Evolutionary conservation across 2,888 invertebrate species (phyloP).

Genomic region (Drosophila borealis): DNA sequence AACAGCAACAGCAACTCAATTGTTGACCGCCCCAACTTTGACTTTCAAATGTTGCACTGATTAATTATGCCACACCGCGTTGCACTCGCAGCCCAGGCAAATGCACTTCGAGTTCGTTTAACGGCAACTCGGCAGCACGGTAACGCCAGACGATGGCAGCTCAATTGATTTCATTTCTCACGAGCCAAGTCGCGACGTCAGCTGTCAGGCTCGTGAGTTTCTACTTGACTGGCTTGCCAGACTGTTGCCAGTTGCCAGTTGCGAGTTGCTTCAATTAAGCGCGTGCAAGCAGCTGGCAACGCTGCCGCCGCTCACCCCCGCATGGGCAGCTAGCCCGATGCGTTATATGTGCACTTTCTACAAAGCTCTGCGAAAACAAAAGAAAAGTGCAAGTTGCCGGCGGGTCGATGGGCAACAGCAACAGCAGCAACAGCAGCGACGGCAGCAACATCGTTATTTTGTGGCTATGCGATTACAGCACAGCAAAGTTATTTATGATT

Average conservation of each 20-base stretch:
- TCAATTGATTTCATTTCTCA: conserved; percentile 78
- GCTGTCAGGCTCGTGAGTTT: conserved; percentile 55
- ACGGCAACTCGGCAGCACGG: conserved; percentile 14
- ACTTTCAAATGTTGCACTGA: conserved; percentile 71
- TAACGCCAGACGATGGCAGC: conserved; percentile 35
- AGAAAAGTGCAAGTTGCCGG: conserved; percentile 64
- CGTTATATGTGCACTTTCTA: conserved; percentile 47
- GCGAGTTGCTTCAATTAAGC: conserved; percentile 48
- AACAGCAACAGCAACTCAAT: conserved; percentile 47
- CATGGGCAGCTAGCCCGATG: conserved; percentile 23
- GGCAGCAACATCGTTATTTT: conserved; percentile 21
- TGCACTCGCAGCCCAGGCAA: conserved; percentile 24
- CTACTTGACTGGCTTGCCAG: conserved; percentile 37
- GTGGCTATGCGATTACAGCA: conserved; percentile 46
- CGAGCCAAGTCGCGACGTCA: conserved; percentile 48
- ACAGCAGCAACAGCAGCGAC: conserved; percentile 8
- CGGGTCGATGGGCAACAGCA: conserved; percentile 53
- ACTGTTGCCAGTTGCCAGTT: conserved; percentile 30
- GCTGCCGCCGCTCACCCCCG: conserved; percentile 33
- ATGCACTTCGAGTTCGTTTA: conserved; percentile 39
- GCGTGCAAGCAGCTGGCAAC: conserved; percentile 34
- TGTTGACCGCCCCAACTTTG: conserved; percentile 61
- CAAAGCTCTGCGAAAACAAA: conserved; percentile 53
- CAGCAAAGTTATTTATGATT: conserved; percentile 72
- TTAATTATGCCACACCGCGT: conserved; percentile 46